Percentiles rank a stretch among this genome's conserved stretches.
phyloP scores from a whole-genome alignment of 2,888 invertebrate genomes.

The Trichopria drosophilae region DNA sequence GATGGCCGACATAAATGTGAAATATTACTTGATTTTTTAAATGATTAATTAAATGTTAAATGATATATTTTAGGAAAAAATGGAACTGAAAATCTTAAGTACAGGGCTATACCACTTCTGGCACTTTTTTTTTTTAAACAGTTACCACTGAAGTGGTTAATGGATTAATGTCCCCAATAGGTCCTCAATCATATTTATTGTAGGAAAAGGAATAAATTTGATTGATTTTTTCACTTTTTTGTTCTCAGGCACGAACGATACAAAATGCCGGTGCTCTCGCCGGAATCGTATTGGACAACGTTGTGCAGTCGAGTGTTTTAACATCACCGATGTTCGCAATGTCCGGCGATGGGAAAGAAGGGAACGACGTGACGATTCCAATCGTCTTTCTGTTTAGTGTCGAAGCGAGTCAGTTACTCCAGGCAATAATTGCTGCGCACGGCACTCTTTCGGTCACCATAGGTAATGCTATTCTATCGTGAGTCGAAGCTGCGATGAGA shows the following conservation, averaged over 20 bases:
- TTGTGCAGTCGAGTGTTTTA: slow-evolving; percentile 72
- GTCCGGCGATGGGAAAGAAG: slow-evolving; percentile 83
- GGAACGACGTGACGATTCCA: slow-evolving; percentile 82
- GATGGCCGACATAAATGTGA: too few species aligned
- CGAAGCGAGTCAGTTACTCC: slow-evolving; percentile 73
- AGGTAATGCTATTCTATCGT: slow-evolving; percentile 39
- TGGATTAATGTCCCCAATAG: too few species aligned
- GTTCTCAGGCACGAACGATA: slow-evolving; percentile 70
- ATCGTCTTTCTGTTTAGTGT: slow-evolving; percentile 85
- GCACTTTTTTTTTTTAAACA: too few species aligned
- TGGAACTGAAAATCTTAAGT: too few species aligned
- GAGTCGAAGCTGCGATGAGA: slow-evolving; percentile 12
- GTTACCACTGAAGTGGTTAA: too few species aligned
- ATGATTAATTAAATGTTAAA: too few species aligned
- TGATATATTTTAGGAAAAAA: too few species aligned
- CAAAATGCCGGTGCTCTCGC: slow-evolving; percentile 82
- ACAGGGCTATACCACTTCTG: too few species aligned
- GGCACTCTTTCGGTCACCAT: slow-evolving; percentile 48
- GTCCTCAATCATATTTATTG: background rate
- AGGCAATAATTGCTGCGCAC: slow-evolving; percentile 59
- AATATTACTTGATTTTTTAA: too few species aligned
- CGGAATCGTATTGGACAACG: slow-evolving; percentile 85
- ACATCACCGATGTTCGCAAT: slow-evolving; percentile 89
- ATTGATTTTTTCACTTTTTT: slow-evolving; percentile 5
- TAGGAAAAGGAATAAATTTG: background rate